Evolutionary conservation across 2,888 invertebrate genomes (phyloP).

Genomic region (Rhingia campestris): DNA sequence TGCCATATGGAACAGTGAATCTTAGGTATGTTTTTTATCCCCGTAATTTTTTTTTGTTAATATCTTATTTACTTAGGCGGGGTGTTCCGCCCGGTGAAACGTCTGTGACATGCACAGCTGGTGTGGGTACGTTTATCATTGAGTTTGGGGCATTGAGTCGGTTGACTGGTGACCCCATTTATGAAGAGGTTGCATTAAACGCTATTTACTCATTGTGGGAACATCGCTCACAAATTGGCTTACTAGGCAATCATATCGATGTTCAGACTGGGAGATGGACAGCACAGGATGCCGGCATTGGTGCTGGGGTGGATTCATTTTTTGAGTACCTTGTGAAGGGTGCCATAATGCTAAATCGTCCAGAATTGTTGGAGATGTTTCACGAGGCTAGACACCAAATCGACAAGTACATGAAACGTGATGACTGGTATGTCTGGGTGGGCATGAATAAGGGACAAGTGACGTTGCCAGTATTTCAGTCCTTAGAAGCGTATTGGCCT

Average conservation of each 20-base stretch:
- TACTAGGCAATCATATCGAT: conserved; percentile 98
- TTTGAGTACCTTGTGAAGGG: conserved; percentile 99
- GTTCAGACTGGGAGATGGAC: conserved; percentile 98
- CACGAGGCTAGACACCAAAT: conserved; percentile 89
- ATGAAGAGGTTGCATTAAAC: conserved; percentile 96
- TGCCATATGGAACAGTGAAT: conserved; percentile 99
- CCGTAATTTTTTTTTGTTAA: neutral
- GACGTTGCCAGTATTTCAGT: conserved; percentile 98
- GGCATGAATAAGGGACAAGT: conserved; percentile 98
- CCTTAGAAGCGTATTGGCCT: conserved; percentile 99
- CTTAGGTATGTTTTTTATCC: conserved; percentile 86
- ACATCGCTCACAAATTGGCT: conserved; percentile 92
- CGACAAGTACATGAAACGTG: conserved; percentile 93
- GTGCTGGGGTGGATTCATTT: conserved; percentile 97
- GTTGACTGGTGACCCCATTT: conserved; percentile 96
- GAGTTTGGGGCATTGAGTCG: conserved; percentile 97
- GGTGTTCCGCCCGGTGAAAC: conserved; percentile 98
- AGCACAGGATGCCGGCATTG: conserved; percentile 98
- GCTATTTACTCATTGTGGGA: conserved; percentile 95
- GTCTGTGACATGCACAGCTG: conserved; percentile 98
- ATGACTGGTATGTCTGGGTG: conserved; percentile 99
- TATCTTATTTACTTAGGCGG: conserved; percentile 82
- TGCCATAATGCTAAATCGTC: conserved; percentile 93
- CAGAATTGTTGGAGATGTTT: conserved; percentile 96
- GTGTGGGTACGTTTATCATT: conserved; percentile 97